phyloP scores from a whole-genome alignment of 92 coral and sea anemone species.

The Micromussa lordhowensis region DNA sequence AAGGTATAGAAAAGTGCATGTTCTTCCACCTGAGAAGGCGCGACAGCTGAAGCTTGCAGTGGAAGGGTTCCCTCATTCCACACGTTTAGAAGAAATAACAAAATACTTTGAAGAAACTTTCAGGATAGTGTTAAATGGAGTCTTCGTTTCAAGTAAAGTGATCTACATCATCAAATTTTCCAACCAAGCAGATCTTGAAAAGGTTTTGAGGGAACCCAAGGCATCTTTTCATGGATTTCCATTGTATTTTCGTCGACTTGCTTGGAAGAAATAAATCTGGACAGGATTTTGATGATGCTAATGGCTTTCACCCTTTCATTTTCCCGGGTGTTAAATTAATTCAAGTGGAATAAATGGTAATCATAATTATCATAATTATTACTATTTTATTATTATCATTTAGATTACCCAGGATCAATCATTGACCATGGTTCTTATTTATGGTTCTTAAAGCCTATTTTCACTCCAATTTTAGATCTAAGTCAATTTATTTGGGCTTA shows the following conservation, averaged over 20 bases:
- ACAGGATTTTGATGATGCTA: too few species aligned
- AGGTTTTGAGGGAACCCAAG: background rate
- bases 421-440: too few species aligned
- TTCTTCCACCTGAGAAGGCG: background rate
- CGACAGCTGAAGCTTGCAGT: slow-evolving; percentile 10
- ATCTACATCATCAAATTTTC: slow-evolving; percentile 1
- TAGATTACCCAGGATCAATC: too few species aligned
- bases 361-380: background rate
- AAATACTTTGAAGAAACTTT: background rate
- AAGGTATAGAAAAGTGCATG: too few species aligned
- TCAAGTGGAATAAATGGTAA: too few species aligned
- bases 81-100: background rate
- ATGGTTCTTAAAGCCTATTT: background rate
- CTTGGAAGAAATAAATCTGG: slow-evolving; percentile 12
- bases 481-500: too few species aligned
- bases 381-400: too few species aligned
- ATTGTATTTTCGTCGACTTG: background rate
- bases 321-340: background rate
- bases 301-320: background rate
- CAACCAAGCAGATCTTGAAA: background rate
- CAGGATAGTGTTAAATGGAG: background rate
- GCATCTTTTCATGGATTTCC: background rate
- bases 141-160: background rate
- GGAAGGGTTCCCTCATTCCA: slow-evolving; percentile 23
- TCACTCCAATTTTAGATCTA: background rate